phyloP scores from a whole-genome alignment of 2,888 invertebrate genomes.

The Eurytoma adleriae region DNA sequence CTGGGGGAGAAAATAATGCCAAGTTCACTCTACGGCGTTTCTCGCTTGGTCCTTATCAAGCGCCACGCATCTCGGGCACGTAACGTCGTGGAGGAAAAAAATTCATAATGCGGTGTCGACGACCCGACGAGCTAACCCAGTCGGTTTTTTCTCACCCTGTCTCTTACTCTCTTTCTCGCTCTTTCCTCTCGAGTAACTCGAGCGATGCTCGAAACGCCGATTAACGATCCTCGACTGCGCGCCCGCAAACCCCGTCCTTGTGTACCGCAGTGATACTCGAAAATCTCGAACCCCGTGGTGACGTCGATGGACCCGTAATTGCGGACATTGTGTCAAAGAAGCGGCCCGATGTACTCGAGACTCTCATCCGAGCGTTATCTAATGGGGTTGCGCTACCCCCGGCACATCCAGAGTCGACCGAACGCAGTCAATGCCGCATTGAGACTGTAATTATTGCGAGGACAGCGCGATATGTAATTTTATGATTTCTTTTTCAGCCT shows the following conservation, averaged over 20 bases:
- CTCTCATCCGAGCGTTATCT: too few species aligned
- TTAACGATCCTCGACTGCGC: conserved; percentile 22
- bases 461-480: too few species aligned
- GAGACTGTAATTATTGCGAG: too few species aligned
- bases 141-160: too few species aligned
- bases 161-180: too few species aligned
- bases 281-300: neutral
- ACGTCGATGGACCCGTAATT: conserved; percentile 29
- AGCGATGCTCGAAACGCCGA: conserved; percentile 19
- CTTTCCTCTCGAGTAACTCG: too few species aligned
- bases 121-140: too few species aligned
- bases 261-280: neutral
- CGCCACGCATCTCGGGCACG: neutral
- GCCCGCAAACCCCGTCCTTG: neutral
- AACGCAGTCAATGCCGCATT: too few species aligned
- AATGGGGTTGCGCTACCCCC: too few species aligned
- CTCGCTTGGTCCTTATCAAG: neutral
- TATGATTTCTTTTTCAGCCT: too few species aligned
- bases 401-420: too few species aligned
- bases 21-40: neutral
- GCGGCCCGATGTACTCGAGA: too few species aligned
- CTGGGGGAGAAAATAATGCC: neutral
- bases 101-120: neutral
- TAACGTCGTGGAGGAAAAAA: neutral
- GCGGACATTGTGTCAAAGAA: conserved; percentile 23